Evolutionary conservation across 2,113 vertebrate genomes (phyloP).

Genomic region (Brienomyrus brachyistius): DNA sequence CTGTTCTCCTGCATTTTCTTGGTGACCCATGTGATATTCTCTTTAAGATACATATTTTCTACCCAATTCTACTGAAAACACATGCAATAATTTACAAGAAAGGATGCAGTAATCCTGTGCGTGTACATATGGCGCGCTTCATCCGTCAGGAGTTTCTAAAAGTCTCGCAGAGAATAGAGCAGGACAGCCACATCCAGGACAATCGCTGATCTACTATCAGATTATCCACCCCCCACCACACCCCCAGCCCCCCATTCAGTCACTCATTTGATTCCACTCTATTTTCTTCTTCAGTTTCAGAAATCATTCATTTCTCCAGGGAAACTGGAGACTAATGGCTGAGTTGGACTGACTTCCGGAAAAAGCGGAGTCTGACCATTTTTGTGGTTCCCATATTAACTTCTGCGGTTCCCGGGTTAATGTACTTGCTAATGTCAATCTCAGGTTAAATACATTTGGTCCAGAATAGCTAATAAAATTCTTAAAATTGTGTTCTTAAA

Average conservation of each 20-base stretch:
- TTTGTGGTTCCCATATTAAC: conserved; percentile 6
- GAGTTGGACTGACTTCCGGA: background rate
- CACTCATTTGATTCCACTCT: conserved; percentile 6
- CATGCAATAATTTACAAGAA: background rate
- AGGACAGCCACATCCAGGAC: background rate
- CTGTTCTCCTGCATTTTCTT: background rate
- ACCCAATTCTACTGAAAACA: background rate
- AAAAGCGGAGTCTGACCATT: background rate
- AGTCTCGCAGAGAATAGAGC: background rate
- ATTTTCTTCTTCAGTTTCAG: conserved; percentile 12
- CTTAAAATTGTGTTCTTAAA: background rate
- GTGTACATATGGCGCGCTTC: no score
- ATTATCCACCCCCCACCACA: background rate
- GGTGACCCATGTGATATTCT: background rate
- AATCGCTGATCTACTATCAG: background rate
- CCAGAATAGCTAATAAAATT: background rate
- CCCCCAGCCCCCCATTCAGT: background rate
- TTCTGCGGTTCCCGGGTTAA: background rate
- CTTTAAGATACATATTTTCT: background rate
- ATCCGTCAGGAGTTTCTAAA: background rate
- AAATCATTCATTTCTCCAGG: conserved; percentile 9
- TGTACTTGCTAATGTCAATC: background rate
- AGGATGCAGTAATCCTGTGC: background rate
- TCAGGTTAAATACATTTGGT: background rate
- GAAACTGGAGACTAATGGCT: conserved; percentile 14